Evolutionary conservation across 2,113 vertebrate genomes (phyloP).

Genomic region (Pelmatolapia mariae): DNA sequence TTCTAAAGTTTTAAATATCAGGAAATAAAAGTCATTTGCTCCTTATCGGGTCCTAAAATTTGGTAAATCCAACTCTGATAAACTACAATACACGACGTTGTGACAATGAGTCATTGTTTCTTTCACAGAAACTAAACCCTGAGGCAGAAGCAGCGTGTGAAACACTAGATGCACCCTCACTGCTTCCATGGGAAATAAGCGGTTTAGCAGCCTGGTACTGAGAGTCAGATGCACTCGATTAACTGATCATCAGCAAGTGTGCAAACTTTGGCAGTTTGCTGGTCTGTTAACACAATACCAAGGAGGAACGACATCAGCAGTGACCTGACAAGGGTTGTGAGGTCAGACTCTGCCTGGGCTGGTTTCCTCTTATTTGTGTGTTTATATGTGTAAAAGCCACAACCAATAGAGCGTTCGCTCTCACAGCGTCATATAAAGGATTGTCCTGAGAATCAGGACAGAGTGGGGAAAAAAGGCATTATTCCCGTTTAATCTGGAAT

Average conservation of each 20-base stretch:
- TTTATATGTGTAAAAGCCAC: background rate
- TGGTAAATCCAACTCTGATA: background rate
- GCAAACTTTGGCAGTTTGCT: background rate
- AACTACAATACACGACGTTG: background rate
- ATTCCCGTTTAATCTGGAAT: background rate
- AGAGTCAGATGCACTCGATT: background rate
- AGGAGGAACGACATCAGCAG: background rate
- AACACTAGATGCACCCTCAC: background rate
- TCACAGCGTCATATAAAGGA: background rate
- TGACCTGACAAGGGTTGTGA: background rate
- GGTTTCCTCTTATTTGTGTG: background rate
- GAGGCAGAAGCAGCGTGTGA: background rate
- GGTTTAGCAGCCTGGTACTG: background rate
- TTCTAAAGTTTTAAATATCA: rapidly evolving
- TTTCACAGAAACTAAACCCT: background rate
- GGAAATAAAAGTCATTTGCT: background rate
- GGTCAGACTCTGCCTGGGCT: background rate
- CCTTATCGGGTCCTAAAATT: background rate
- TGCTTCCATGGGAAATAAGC: background rate
- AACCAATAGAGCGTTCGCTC: background rate
- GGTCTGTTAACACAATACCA: background rate
- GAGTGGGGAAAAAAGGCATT: background rate
- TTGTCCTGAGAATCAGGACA: background rate
- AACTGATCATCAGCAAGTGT: background rate
- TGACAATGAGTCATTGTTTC: background rate